Evolutionary conservation across 2,888 invertebrate genomes (phyloP).

Genomic region (Drosophila barbarae): DNA sequence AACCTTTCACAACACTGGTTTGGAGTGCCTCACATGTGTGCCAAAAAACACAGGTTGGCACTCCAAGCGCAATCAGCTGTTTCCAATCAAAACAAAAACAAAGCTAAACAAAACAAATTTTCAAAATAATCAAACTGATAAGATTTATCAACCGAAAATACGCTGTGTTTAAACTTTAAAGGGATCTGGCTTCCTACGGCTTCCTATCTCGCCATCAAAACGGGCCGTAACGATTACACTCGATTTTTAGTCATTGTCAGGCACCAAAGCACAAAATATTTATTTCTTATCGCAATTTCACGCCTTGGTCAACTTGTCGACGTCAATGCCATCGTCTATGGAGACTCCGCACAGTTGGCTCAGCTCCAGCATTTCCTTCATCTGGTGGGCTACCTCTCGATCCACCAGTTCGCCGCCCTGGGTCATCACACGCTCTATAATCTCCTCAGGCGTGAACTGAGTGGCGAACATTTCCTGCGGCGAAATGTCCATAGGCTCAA

Average conservation of each 20-base stretch:
- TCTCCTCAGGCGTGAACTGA: slow-evolving; percentile 40
- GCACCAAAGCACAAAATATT: neutral
- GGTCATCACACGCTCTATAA: slow-evolving; percentile 39
- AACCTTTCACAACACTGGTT: neutral
- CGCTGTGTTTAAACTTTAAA: neutral
- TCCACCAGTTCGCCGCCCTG: slow-evolving; percentile 75
- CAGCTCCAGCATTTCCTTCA: slow-evolving; percentile 73
- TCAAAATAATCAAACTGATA: slow-evolving; percentile 1
- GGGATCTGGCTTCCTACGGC: neutral
- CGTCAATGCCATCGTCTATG: slow-evolving; percentile 60
- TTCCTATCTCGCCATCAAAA: neutral
- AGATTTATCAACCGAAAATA: neutral
- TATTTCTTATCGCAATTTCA: slow-evolving; percentile 6
- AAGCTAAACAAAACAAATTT: neutral
- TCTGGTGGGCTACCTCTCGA: slow-evolving; percentile 73
- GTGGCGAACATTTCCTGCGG: slow-evolving; percentile 51
- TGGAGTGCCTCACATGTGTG: slow-evolving; percentile 5
- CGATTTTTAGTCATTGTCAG: neutral
- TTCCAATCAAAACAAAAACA: slow-evolving; percentile 7
- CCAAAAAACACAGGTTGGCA: neutral
- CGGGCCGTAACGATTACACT: neutral
- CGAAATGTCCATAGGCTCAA: slow-evolving; percentile 53
- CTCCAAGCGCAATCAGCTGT: slow-evolving; percentile 23
- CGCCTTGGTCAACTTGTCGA: slow-evolving; percentile 2
- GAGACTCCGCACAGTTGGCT: slow-evolving; percentile 56